Conservation (phyloP, 2,888 invertebrate genomes). For the Phyto melanocephala region DNA sequence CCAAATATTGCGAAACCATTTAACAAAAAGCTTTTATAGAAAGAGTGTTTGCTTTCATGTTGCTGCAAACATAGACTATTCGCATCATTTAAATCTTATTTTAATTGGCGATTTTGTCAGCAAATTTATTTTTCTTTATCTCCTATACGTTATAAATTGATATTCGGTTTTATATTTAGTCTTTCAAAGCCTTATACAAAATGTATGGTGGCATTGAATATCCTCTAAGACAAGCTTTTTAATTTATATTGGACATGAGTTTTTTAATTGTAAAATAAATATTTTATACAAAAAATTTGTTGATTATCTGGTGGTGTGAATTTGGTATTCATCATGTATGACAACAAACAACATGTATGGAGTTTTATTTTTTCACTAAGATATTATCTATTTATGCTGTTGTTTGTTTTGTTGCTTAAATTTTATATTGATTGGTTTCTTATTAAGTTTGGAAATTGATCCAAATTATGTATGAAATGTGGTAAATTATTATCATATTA, state of each 20-base stretch:
- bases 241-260: background rate
- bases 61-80: constrained; percentile 5
- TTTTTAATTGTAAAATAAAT: background rate
- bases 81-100: background rate
- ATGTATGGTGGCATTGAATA: background rate
- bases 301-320: background rate
- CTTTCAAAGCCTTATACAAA: background rate
- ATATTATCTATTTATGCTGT: no score
- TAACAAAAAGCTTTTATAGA: background rate
- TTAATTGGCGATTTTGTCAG: background rate
- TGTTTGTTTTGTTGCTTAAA: background rate
- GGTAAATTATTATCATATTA: background rate
- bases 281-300: background rate
- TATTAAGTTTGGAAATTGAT: background rate
- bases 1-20: background rate
- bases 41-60: background rate
- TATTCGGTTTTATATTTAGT: background rate
- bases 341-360: no score
- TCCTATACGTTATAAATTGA: background rate
- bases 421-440: background rate
- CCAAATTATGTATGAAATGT: background rate
- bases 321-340: background rate
- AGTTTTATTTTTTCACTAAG: no score
- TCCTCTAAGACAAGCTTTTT: background rate
- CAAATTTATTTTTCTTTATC: background rate